These are phyloP conservation scores for Salvelinus alpinus DNA, from an alignment of 2,113 vertebrate genomes.

Conservation along the genomic window DNA sequence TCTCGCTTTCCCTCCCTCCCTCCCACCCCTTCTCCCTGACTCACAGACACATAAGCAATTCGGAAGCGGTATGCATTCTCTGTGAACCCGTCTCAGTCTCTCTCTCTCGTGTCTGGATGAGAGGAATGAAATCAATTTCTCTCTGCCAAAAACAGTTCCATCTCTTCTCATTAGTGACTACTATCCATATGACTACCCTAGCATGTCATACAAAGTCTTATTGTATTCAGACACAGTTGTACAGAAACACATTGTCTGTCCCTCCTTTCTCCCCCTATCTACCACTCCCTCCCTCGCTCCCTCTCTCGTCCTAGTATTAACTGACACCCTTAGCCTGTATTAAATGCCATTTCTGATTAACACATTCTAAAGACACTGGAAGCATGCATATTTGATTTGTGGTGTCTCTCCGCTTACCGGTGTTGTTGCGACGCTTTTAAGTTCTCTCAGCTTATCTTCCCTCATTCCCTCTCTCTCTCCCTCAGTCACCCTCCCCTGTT, in stretches of 20 bases:
- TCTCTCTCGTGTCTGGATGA: neutral
- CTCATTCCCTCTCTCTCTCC: conserved; percentile 31
- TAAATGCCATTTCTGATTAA: neutral
- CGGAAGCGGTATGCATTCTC: conserved; percentile 38
- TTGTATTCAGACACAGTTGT: conserved; percentile 18
- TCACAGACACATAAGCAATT: conserved; percentile 68
- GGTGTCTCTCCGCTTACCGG: conserved; percentile 49
- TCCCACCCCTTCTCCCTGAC: conserved; percentile 48
- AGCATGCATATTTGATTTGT: neutral
- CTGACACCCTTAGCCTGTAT: conserved; percentile 15
- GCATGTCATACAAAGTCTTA: conserved; percentile 24
- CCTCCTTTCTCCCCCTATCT: conserved; percentile 11
- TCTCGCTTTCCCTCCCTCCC: conserved; percentile 33
- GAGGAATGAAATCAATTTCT: neutral
- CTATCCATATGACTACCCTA: conserved; percentile 10
- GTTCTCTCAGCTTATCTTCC: conserved; percentile 34
- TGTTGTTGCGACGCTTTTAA: conserved; percentile 30
- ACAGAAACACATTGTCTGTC: conserved; percentile 9
- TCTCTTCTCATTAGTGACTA: neutral
- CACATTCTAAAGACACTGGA: neutral
- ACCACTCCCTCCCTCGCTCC: conserved; percentile 33
- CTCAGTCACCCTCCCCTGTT: conserved; percentile 37
- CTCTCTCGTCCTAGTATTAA: neutral
- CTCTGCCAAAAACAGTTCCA: neutral
- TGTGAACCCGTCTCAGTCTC: conserved; percentile 42